Base-by-base conservation (phyloP, 1,140 invertebrate genomes). In the Piezodorus guildinii region DNA sequence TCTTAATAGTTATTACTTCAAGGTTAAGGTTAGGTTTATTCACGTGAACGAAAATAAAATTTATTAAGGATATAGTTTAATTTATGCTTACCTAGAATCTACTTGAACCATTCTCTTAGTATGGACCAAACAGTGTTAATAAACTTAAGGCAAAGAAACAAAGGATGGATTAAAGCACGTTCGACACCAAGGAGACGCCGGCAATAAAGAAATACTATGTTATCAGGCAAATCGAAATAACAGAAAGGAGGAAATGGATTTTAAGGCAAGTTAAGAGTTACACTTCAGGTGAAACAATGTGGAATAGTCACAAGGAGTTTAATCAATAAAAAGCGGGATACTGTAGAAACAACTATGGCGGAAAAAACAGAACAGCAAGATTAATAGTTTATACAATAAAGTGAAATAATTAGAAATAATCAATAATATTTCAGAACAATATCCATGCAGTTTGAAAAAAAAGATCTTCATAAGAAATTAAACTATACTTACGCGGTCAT, bases 321-420 rank as follows among this genome's bases (percentile, higher is more conserved):
- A 56, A 56, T 56, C 52, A 56, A 56, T 56, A 56, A 56, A 56
- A 23, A 56, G 52, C 52, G 52, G 52, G 52, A 56, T 21, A 17
- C 19, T 23, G 52, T 16, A 56, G 19, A 25, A 56, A 23, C 52
- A 56, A 25, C 52, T 56, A 56, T 56, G 52, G 52, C 52, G 52
- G 52, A 56, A 56, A 54, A 17, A 49, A 49, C 46, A 19, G 19
- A 19, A 17, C 17, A 49, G 19, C 46, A 49, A 5, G 46, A n/a
- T 5, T 49, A 49, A 49, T 49, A 39, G 34, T 39, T 39, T 39
- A 39, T 39, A 39, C 6, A 10, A 12, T 39, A 39, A 8, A 39
- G 1, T 39, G 34, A 39, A 39, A 19, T 56, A 3, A 23, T 15
- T 14, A 25, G 23, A 23, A 56, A 56, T 19, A 52, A 4, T 14